phyloP scores from a whole-genome alignment of 2,113 vertebrate species.

The Festucalex cinctus region DNA sequence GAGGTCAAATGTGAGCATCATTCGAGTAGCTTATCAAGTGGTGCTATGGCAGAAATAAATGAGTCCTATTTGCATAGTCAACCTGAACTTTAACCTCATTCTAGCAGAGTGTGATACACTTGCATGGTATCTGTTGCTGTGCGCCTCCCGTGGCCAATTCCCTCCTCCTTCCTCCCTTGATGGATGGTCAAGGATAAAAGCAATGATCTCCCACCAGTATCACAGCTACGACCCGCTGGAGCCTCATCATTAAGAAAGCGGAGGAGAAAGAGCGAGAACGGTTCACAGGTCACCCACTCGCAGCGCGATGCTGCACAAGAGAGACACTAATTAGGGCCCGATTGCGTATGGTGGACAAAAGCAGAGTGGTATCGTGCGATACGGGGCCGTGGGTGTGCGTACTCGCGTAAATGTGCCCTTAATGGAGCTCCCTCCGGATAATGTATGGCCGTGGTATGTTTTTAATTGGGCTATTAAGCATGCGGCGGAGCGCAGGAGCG shows the following conservation, averaged over 20 bases:
- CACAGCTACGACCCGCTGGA: conserved; percentile 40
- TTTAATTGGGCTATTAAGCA: conserved; percentile 73
- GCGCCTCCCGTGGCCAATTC: conserved; percentile 25
- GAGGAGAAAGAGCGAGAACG: conserved; percentile 21
- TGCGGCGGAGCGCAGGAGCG: conserved; percentile 56
- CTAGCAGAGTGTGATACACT: conserved; percentile 15
- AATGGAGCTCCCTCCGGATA: conserved; percentile 42
- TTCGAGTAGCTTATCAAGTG: conserved; percentile 1
- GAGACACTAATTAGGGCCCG: conserved; percentile 58
- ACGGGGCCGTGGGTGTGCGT: conserved; percentile 14
- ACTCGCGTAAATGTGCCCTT: conserved; percentile 15
- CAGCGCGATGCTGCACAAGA: conserved; percentile 36
- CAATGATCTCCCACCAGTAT: conserved; percentile 50
- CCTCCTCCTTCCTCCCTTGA: conserved; percentile 22
- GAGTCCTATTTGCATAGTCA: conserved; percentile 30
- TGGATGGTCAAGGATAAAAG: conserved; percentile 40
- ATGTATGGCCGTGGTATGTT: conserved; percentile 58
- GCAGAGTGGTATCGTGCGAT: conserved; percentile 12
- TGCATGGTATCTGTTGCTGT: background rate
- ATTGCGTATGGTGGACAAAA: conserved; percentile 25
- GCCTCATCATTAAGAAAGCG: conserved; percentile 43
- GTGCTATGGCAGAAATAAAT: conserved; percentile 24
- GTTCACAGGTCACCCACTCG: conserved; percentile 66
- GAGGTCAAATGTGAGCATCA: conserved; percentile 17
- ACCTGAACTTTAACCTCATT: conserved; percentile 35